Evolutionary conservation across 2,888 invertebrate species (phyloP).

Genomic region (Polydrusus pterygomalis): DNA sequence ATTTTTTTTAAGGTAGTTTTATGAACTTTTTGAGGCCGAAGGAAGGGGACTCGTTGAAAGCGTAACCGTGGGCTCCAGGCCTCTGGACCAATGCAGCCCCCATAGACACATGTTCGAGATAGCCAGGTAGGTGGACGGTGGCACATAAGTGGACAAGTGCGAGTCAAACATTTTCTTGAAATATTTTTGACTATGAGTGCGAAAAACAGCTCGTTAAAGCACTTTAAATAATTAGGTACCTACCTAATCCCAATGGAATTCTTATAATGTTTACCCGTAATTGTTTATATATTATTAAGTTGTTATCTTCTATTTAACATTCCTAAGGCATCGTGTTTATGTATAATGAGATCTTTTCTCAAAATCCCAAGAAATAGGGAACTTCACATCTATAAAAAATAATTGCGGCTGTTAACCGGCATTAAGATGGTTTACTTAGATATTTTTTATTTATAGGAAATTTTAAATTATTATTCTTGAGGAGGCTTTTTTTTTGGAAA

Average conservation of each 20-base stretch:
- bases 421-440: conserved; percentile 13
- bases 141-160: no score
- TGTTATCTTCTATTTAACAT: conserved; percentile 54
- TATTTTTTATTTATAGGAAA: neutral
- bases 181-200: no score
- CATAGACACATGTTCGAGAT: conserved; percentile 70
- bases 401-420: conserved; percentile 22
- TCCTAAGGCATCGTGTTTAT: conserved; percentile 45
- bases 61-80: conserved; percentile 61
- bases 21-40: neutral
- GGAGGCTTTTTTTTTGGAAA: no score
- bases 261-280: conserved; percentile 33
- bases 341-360: conserved; percentile 49
- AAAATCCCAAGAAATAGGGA: conserved; percentile 30
- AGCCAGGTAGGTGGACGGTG: conserved; percentile 65
- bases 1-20: neutral
- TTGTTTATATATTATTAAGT: conserved; percentile 37
- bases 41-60: neutral
- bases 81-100: conserved; percentile 69
- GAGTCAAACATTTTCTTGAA: no score
- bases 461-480: neutral
- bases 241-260: conserved; percentile 38
- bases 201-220: no score
- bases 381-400: conserved; percentile 44
- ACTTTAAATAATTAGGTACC: conserved; percentile 10